phyloP scores from a whole-genome alignment of 2,888 invertebrate species.

The Caenorhabditis sp. region DNA sequence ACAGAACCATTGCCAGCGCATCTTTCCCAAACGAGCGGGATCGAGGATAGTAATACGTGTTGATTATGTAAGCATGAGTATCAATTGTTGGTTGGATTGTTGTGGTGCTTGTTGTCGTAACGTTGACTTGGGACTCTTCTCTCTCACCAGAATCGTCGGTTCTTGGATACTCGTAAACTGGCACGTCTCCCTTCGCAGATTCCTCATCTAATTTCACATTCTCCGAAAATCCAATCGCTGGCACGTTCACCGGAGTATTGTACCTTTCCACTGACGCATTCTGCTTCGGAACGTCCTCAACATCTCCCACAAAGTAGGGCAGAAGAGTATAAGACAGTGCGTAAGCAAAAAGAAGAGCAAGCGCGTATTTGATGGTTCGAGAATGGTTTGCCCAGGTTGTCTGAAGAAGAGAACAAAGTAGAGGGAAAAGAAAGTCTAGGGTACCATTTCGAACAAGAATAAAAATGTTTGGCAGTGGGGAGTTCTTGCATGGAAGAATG shows the following conservation, averaged over 20 bases:
- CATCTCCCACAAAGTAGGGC: neutral
- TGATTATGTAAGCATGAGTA: neutral
- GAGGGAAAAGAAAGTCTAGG: neutral
- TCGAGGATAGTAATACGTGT: neutral
- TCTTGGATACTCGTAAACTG: neutral
- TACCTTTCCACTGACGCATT: neutral
- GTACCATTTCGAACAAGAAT: neutral
- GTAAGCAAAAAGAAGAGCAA: neutral
- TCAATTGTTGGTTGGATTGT: neutral
- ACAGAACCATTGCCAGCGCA: neutral
- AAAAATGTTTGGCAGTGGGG: neutral
- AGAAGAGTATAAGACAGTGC: neutral
- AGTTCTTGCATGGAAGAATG: neutral
- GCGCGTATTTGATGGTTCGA: neutral
- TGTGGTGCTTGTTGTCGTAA: neutral
- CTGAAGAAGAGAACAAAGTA: neutral
- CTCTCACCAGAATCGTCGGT: neutral
- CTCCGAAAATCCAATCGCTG: neutral
- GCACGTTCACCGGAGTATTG: neutral
- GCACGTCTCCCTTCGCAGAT: neutral
- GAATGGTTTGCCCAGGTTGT: neutral
- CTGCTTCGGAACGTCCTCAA: neutral
- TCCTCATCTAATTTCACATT: neutral
- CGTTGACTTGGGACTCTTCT: neutral
- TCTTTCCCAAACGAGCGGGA: neutral